Base-by-base conservation (phyloP, 2,888 invertebrate species). In the Melipona bicolor region DNA sequence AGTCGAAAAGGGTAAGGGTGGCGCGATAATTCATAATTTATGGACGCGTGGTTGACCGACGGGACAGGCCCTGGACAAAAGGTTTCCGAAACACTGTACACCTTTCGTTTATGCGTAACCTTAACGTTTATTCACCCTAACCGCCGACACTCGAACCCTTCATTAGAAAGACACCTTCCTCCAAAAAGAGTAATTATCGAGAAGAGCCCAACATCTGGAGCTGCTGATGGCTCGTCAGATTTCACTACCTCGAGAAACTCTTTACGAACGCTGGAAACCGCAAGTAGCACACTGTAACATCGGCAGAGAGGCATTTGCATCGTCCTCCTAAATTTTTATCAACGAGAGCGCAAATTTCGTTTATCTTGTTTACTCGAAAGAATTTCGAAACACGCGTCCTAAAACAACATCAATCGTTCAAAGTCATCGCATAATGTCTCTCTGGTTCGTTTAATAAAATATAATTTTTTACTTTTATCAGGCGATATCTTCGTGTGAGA, bases 11-110 rank as follows among this genome's bases (percentile, higher is more conserved):
- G 43, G 43, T 43, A 89, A 86, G 84, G 79, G 77, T 56, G 65
- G 72, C 80, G 52, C 83, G 79, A 88, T 89, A 89, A 90, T 91
- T 92, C 74, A 88, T 91, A 90, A 92, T 92, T 92, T 89, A 90
- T 84, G 85, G 84, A 80, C 84, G 83, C 84, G 80, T 82, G 88
- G 88, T 86, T 89, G 87, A 88, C 86, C 86, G 83, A 79, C 71
- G 81, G 81, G 87, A 86, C 85, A 83, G 82, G 75, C 19, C 83
- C 83, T 83, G 72, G 76, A 78, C 81, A 59, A 59, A n/a, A 79
- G 68, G 67, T 49, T 59, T 69, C 69, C 69, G 21, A 65, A 88
- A 74, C 83, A 85, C 77, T 77, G 6, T 27, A 6, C 43, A 13
- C 27, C 79, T 84, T 85, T 82, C 79, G 68, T 88, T 43, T 83